phyloP scores from a whole-genome alignment of 2,113 vertebrate genomes.

The Clarias batrachus region DNA sequence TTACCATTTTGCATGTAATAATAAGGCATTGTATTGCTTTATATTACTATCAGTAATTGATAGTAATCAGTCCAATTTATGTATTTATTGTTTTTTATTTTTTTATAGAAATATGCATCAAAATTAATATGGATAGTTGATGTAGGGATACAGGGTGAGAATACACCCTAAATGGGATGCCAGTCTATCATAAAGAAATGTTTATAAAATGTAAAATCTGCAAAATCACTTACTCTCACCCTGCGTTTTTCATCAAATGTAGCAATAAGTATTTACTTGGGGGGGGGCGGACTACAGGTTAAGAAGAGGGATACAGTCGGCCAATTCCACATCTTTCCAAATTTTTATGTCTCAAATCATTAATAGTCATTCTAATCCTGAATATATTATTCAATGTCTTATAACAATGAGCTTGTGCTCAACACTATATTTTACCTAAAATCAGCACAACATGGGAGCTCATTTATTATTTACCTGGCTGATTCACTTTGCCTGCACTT shows the following conservation, averaged over 20 bases:
- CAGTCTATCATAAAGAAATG: neutral
- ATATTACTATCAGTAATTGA: neutral
- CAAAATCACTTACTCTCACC: neutral
- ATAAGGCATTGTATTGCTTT: neutral
- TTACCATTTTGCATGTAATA: neutral
- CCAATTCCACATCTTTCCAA: neutral
- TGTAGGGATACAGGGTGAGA: neutral
- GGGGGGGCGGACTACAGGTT: conserved; percentile 19
- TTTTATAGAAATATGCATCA: neutral
- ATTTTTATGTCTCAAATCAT: neutral
- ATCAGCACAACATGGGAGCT: conserved; percentile 5
- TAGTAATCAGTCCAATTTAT: neutral
- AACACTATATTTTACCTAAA: neutral
- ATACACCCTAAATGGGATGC: neutral
- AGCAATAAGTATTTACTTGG: neutral
- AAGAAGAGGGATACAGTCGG: neutral
- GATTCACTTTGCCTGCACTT: neutral
- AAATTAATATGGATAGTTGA: neutral
- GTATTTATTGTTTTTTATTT: neutral
- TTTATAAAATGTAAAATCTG: neutral
- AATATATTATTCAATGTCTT: neutral
- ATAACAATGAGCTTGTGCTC: neutral
- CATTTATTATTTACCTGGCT: conserved; percentile 12
- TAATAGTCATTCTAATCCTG: neutral
- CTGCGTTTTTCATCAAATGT: neutral